Base-by-base conservation (phyloP, 2,113 vertebrate genomes). In the Lampris incognitus region DNA sequence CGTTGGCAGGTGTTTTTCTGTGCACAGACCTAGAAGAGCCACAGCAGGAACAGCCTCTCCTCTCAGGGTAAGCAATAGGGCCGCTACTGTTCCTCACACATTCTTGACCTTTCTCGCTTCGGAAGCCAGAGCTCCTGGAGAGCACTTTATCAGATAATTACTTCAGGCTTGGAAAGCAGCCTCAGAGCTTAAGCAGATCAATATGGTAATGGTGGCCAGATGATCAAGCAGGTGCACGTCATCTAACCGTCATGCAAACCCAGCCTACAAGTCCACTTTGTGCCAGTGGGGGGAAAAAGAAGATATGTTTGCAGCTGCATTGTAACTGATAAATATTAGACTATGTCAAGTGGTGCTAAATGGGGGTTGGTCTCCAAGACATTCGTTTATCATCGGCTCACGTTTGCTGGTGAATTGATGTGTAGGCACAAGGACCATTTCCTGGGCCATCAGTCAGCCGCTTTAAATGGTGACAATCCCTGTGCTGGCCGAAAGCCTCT, bases 381-480 rank as follows among this genome's bases (percentile, higher is more conserved):
- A 79, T 85, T 67, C 85, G 83, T 91, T 77, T 24, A 24, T 86
- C 72, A 87, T 76, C 60, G 67, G 76, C 84, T 73, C 44, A 51
- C 56, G 71, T 24, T 37, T 46, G 49, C 49, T 54, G 76, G 57
- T 9, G 59, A 88, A 91, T 93, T 87, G 40, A 91, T 91, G 83
- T 78, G 83, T 88, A 48, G 84, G 88, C 73, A 70, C 60, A 3
- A 6, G 73, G 70, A 76, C 69, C 24, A 85, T 75, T 81, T 78
- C 75, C 39, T 38, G 66, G 63, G 55, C 70, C 81, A 79, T 89
- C 89, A 83, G 81, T 89, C 86, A 89, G 76, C 73, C 87, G 75
- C 67, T 56, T 80, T 87, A 91, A 91, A 93, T 85, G 91, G 87
- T 81, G 87, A 46, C 48, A 72, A 83, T 82, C 87, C 84, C 81